phyloP scores from a whole-genome alignment of 2,888 invertebrate genomes.

The Proisotoma minuta region DNA sequence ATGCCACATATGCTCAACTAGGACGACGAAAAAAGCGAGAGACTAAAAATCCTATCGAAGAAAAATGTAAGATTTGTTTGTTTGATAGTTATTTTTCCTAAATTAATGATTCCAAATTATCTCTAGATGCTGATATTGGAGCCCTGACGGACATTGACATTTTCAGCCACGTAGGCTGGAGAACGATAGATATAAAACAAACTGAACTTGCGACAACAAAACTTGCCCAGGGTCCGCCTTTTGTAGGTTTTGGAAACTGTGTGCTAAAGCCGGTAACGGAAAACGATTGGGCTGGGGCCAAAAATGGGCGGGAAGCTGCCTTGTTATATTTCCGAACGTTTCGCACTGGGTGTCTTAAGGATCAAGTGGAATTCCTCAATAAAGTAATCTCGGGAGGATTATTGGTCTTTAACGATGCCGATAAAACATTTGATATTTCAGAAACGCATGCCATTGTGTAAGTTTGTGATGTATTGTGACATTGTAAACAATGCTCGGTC shows the following conservation, averaged over 20 bases:
- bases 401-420: background rate
- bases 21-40: too few species aligned
- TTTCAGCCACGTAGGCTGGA: conserved; percentile 13
- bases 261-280: background rate
- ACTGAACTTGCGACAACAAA: background rate
- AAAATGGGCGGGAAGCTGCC: background rate
- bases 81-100: too few species aligned
- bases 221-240: background rate
- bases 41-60: background rate
- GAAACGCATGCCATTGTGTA: background rate
- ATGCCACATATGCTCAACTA: too few species aligned
- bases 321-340: background rate
- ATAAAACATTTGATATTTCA: background rate
- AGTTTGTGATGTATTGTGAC: background rate
- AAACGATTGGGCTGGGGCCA: background rate
- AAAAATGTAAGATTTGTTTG: background rate
- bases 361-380: background rate
- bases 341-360: background rate
- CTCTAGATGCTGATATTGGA: background rate
- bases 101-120: background rate
- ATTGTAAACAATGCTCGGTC: too few species aligned
- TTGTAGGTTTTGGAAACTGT: conserved; percentile 3
- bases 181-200: background rate
- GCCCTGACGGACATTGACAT: conserved; percentile 4
- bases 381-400: background rate